phyloP scores from a whole-genome alignment of 2,113 vertebrate genomes.

The Podarcis cretensis region DNA sequence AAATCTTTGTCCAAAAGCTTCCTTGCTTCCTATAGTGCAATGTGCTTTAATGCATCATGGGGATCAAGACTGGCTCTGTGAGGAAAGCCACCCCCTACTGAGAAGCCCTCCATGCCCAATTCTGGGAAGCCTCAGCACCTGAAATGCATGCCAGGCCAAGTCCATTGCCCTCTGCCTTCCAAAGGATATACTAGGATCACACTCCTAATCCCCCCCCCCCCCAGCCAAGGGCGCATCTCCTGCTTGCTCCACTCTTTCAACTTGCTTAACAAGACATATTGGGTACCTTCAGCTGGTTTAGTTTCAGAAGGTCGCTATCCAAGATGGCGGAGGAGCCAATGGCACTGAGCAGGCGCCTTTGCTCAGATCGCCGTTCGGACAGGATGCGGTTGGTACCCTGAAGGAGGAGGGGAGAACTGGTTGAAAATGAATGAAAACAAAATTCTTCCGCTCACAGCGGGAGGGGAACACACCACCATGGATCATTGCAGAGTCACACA shows the following conservation, averaged over 20 bases:
- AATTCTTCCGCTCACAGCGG: neutral
- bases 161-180: neutral
- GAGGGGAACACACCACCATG: neutral
- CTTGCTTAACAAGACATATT: neutral
- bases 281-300: constrained; percentile 92
- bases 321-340: constrained; percentile 87
- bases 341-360: constrained; percentile 89
- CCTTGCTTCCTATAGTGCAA: no score
- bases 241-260: neutral
- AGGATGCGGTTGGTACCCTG: constrained; percentile 88
- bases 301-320: constrained; percentile 92
- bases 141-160: neutral
- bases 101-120: neutral
- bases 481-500: neutral
- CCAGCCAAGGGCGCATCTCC: neutral
- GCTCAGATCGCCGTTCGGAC: constrained; percentile 90
- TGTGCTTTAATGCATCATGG: neutral
- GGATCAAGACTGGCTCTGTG: neutral
- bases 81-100: neutral
- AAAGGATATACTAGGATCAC: no score
- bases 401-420: no score
- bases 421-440: neutral
- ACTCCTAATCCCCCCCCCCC: neutral
- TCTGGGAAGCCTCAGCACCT: neutral
- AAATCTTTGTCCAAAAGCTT: neutral